Evolutionary conservation across 1,140 invertebrate genomes (phyloP).

Genomic region (Drosophila sp.): DNA sequence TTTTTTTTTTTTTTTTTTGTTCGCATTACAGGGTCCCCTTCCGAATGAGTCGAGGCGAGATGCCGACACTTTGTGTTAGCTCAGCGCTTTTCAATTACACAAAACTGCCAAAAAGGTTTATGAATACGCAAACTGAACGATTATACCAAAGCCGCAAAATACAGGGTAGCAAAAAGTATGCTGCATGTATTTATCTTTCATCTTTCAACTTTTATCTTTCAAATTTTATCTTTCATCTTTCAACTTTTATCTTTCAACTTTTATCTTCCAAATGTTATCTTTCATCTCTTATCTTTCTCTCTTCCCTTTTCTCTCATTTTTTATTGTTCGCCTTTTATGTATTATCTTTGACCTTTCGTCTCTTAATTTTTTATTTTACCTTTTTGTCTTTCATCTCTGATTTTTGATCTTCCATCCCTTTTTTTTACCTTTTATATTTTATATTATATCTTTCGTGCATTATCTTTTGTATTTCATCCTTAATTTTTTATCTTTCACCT

Average conservation of each 20-base stretch:
- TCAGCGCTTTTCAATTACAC: constrained; percentile 65
- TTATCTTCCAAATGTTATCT: too few relatives aligned
- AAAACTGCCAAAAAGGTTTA: constrained; percentile 47
- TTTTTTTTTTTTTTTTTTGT: constrained; percentile 7
- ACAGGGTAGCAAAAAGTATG: constrained; percentile 13
- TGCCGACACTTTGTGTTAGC: constrained; percentile 13
- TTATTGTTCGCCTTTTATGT: too few relatives aligned
- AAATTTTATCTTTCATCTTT: neutral
- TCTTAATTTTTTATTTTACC: too few relatives aligned
- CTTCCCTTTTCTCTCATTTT: too few relatives aligned
- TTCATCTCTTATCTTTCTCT: too few relatives aligned
- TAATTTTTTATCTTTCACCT: too few relatives aligned
- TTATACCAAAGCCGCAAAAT: constrained; percentile 15
- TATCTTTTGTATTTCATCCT: too few relatives aligned
- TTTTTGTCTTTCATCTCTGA: too few relatives aligned
- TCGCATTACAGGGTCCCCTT: constrained; percentile 32
- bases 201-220: neutral
- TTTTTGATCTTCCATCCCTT: too few relatives aligned
- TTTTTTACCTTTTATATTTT: too few relatives aligned
- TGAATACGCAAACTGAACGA: constrained; percentile 34
- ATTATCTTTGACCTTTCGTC: too few relatives aligned
- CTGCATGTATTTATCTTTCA: neutral
- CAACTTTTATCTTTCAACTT: neutral
- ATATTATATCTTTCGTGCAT: too few relatives aligned
- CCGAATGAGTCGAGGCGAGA: constrained; percentile 4